phyloP scores from a whole-genome alignment of 2,888 invertebrate genomes.

The Fragum whitleyi region DNA sequence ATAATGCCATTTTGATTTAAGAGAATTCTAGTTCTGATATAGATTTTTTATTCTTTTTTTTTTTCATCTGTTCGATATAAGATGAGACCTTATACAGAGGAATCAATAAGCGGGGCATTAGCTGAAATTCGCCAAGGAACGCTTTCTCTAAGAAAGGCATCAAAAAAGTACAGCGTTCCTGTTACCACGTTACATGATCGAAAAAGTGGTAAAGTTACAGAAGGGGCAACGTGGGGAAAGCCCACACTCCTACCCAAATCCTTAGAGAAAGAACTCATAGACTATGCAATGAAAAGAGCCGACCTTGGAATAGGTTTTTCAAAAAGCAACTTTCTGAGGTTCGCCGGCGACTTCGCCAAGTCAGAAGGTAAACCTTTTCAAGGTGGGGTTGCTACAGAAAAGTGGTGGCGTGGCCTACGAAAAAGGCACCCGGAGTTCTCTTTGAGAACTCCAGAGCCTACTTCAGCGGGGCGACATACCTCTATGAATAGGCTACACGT shows the following conservation, averaged over 20 bases:
- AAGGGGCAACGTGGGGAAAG: conserved; percentile 36
- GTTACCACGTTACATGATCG: conserved; percentile 30
- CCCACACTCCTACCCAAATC: not conserved
- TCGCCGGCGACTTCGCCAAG: conserved; percentile 32
- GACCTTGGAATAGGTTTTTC: conserved; percentile 33
- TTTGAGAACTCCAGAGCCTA: conserved; percentile 35
- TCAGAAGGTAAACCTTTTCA: conserved; percentile 26
- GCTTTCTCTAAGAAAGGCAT: conserved; percentile 24
- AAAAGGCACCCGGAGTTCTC: conserved; percentile 42
- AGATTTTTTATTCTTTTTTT: not conserved
- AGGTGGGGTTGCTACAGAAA: conserved; percentile 31
- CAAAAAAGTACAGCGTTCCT: conserved; percentile 23
- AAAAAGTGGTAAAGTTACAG: not conserved
- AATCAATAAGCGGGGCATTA: conserved; percentile 26
- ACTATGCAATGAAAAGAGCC: conserved; percentile 26
- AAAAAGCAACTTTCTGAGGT: conserved; percentile 32
- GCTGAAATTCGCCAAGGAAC: conserved; percentile 9
- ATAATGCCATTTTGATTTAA: no score
- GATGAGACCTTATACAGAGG: conserved; percentile 25
- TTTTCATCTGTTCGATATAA: conserved; percentile 1
- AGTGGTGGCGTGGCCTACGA: conserved; percentile 47
- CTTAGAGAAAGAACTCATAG: conserved; percentile 26
- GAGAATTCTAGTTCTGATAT: no score
- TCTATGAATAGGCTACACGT: conserved; percentile 37
- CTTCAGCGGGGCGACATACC: conserved; percentile 36